phyloP scores from a whole-genome alignment of 1,140 invertebrate species.

The Palaemon carinicauda region DNA sequence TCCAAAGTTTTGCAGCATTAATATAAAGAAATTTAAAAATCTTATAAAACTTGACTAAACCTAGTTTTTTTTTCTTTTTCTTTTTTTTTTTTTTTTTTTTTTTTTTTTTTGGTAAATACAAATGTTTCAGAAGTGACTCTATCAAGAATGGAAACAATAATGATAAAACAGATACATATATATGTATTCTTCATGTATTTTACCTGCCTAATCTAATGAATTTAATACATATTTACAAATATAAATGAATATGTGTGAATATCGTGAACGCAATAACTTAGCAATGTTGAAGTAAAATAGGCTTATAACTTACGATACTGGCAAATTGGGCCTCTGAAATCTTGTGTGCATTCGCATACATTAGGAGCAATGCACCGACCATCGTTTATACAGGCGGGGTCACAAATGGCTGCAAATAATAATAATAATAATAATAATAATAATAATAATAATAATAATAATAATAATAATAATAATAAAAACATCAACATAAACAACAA shows the following conservation, averaged over 20 bases:
- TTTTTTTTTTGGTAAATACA: too few species aligned
- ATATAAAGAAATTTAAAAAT: too few species aligned
- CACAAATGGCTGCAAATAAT: constrained; percentile 72
- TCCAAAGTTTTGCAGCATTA: too few species aligned
- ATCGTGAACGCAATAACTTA: neutral
- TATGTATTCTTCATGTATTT: too few species aligned
- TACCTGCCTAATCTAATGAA: too few species aligned
- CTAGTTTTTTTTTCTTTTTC: neutral
- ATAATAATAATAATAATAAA: neutral
- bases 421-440: neutral
- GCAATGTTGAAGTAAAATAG: neutral
- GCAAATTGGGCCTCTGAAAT: constrained; percentile 77
- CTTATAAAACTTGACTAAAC: neutral
- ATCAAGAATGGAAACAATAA: too few species aligned
- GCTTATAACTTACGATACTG: constrained; percentile 77
- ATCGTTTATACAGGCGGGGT: constrained; percentile 78
- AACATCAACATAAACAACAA: too few species aligned
- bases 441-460: neutral
- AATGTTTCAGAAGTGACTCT: too few species aligned
- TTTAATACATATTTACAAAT: neutral
- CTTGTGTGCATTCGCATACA: constrained; percentile 77
- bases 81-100: too few species aligned
- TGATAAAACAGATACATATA: too few species aligned
- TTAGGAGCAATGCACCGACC: constrained; percentile 79
- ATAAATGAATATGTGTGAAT: neutral